Conservation (phyloP, 1,140 invertebrate genomes). For the Medauroidea extradentata region DNA sequence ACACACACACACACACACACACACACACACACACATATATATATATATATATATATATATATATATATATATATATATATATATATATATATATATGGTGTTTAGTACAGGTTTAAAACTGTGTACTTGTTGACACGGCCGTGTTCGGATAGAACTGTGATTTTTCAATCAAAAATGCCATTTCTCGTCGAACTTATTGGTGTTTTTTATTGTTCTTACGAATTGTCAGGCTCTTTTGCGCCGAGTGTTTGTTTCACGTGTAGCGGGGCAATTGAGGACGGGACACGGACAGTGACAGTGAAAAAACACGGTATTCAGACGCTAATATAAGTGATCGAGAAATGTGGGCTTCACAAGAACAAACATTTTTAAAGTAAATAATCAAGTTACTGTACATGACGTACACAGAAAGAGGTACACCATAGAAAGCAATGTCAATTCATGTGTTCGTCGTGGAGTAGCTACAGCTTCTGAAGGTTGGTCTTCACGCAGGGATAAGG, state of each 20-base stretch:
- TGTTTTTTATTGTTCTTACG: conserved; percentile 1
- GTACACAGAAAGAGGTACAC: conserved; percentile 21
- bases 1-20: no score
- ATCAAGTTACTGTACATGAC: conserved; percentile 18
- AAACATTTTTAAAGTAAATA: conserved; percentile 16
- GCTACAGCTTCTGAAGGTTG: conserved; percentile 15
- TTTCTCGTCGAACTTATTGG: neutral
- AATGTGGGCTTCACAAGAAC: conserved; percentile 19
- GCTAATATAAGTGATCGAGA: conserved; percentile 18
- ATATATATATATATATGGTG: no score
- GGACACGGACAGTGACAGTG: conserved; percentile 2
- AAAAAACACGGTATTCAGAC: conserved; percentile 4
- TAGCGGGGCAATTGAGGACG: neutral
- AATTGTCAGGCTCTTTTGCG: conserved; percentile 1
- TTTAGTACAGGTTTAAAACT: neutral
- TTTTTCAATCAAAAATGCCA: neutral
- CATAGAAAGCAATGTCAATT: conserved; percentile 17
- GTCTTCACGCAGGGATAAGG: conserved; percentile 6
- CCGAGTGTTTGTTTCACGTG: conserved; percentile 4
- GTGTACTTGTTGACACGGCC: neutral
- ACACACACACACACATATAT: no score
- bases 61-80: no score
- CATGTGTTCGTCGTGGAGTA: conserved; percentile 19
- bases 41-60: no score
- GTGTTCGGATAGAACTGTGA: neutral